Evolutionary conservation across 2,113 vertebrate species (phyloP).

Genomic region (Boulengerochromis microlepis): DNA sequence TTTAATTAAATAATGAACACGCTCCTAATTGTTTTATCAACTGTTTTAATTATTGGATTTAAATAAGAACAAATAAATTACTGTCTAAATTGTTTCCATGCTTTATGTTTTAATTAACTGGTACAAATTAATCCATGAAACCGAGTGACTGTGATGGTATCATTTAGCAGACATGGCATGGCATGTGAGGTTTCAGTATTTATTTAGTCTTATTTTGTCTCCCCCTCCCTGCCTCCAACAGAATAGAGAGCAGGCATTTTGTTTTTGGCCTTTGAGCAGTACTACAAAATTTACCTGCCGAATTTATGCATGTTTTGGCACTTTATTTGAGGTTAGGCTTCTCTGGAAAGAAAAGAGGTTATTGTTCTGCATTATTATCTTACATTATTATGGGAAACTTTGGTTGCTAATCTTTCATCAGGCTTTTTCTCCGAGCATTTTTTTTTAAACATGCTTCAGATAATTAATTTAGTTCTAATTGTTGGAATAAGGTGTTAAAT

Average conservation of each 20-base stretch:
- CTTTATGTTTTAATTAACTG: not conserved
- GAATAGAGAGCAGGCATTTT: not conserved
- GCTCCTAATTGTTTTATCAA: not conserved
- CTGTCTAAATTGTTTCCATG: not conserved
- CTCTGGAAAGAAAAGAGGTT: not conserved
- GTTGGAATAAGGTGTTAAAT: not conserved
- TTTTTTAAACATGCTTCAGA: not conserved
- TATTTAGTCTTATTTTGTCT: not conserved
- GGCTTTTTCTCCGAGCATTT: not conserved
- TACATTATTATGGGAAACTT: not conserved
- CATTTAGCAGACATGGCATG: not conserved
- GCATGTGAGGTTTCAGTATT: not conserved
- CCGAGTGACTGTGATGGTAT: not conserved
- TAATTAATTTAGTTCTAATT: not conserved
- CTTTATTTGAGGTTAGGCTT: not conserved
- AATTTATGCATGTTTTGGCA: not conserved
- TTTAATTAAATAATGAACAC: not conserved
- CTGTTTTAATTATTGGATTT: not conserved
- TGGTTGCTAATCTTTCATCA: not conserved
- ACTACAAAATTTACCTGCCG: not conserved
- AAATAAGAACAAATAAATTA: not conserved
- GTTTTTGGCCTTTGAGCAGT: not conserved
- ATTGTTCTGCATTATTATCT: not conserved
- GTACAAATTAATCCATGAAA: not conserved
- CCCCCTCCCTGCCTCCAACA: not conserved